These are phyloP conservation scores for Globodera ellingtonae DNA, from an alignment of 1,140 invertebrate species.

Conservation along the genomic window DNA sequence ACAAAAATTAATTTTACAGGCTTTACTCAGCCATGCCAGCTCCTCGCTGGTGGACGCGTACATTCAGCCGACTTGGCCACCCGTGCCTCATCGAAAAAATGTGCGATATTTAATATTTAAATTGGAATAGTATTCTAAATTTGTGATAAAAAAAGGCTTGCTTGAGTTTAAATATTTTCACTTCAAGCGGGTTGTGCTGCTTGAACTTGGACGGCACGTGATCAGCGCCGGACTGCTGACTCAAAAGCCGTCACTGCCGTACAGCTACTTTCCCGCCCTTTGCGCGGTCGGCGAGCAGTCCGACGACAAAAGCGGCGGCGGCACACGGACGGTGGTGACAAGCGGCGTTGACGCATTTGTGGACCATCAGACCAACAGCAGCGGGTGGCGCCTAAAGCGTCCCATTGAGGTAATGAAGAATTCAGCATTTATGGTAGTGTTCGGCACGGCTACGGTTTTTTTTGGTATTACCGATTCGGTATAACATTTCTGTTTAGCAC, in stretches of 20 bases:
- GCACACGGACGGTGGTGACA: slow-evolving; percentile 45
- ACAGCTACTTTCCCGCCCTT: slow-evolving; percentile 70
- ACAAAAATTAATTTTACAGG: slow-evolving; percentile 47
- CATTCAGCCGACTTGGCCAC: slow-evolving; percentile 66
- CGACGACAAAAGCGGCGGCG: slow-evolving; percentile 51
- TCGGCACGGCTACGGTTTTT: too few species aligned
- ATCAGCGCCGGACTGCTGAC: slow-evolving; percentile 72
- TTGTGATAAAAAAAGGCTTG: too few species aligned
- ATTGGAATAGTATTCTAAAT: too few species aligned
- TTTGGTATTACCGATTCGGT: too few species aligned
- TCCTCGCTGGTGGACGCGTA: slow-evolving; percentile 70
- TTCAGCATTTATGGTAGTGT: not conserved
- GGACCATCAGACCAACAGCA: slow-evolving; percentile 65
- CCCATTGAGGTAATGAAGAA: slow-evolving; percentile 40
- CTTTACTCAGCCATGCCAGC: slow-evolving; percentile 69
- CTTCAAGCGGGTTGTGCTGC: slow-evolving; percentile 69
- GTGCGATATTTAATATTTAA: slow-evolving; percentile 54
- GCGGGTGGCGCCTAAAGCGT: slow-evolving; percentile 52
- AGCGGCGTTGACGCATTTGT: slow-evolving; percentile 70
- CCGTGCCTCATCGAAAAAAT: slow-evolving; percentile 66
- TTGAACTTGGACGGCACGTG: slow-evolving; percentile 72
- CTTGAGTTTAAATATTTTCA: too few species aligned
- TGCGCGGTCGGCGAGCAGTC: slow-evolving; percentile 68
- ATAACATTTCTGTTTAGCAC: too few species aligned
- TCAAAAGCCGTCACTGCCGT: slow-evolving; percentile 70